These are phyloP conservation scores for Harpegnathos saltator DNA, from an alignment of 1,140 invertebrate genomes.

Conservation along the genomic window DNA sequence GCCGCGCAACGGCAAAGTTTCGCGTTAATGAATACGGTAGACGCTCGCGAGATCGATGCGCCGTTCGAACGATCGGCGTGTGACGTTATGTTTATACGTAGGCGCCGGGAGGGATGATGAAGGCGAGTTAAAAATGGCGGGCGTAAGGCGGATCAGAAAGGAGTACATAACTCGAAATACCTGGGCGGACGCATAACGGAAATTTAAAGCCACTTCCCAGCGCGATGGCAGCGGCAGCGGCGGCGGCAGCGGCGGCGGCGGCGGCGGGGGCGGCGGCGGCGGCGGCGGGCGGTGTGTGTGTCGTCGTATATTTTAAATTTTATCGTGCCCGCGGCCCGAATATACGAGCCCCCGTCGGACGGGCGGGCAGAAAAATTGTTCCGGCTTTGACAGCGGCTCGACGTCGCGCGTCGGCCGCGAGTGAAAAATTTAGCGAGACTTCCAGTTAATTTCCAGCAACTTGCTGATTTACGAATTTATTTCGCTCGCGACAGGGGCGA, in stretches of 20 bases:
- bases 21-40: slow-evolving; percentile 12
- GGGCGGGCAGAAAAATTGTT: slow-evolving; percentile 69
- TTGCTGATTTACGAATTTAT: slow-evolving; percentile 57
- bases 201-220: slow-evolving; percentile 79
- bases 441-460: slow-evolving; percentile 51
- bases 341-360: slow-evolving; percentile 50
- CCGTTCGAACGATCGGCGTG: slow-evolving; percentile 45
- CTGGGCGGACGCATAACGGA: slow-evolving; percentile 75
- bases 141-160: slow-evolving; percentile 71
- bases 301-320: slow-evolving; percentile 79
- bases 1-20: neutral
- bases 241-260: too few species aligned
- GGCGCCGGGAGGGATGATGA: slow-evolving; percentile 14
- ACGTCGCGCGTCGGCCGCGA: neutral
- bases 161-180: slow-evolving; percentile 79
- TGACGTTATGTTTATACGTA: slow-evolving; percentile 58
- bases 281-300: too few species aligned
- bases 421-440: slow-evolving; percentile 59
- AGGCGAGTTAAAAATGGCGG: slow-evolving; percentile 70
- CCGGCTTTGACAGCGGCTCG: slow-evolving; percentile 65
- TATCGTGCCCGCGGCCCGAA: slow-evolving; percentile 69
- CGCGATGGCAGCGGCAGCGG: slow-evolving; percentile 46
- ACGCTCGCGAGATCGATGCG: slow-evolving; percentile 48
- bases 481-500: neutral
- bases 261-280: too few species aligned